phyloP scores from a whole-genome alignment of 2,113 vertebrate species.

The Mormyrus lacerda region DNA sequence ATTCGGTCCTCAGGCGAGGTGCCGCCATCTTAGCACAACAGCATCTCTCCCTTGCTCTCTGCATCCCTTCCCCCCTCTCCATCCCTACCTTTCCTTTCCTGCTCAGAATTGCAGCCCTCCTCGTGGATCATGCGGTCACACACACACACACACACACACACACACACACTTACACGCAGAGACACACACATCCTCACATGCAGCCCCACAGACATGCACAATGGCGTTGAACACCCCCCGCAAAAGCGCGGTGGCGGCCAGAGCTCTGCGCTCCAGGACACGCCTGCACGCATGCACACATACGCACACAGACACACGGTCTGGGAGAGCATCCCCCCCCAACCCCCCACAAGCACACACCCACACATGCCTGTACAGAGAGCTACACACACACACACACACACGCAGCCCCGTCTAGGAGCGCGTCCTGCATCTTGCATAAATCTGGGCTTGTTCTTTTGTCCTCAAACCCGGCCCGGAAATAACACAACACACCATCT shows the following conservation, averaged over 20 bases:
- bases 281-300: neutral
- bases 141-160: neutral
- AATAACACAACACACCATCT: neutral
- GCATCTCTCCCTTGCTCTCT: slow-evolving; percentile 33
- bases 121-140: neutral
- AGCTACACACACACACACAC: neutral
- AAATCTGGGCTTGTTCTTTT: neutral
- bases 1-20: slow-evolving; percentile 29
- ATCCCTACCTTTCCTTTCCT: slow-evolving; percentile 25
- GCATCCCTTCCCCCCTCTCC: slow-evolving; percentile 16
- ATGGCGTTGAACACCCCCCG: neutral
- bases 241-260: neutral
- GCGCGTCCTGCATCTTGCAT: neutral
- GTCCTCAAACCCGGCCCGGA: neutral
- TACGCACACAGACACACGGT: neutral
- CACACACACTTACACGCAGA: neutral
- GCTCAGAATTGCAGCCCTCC: slow-evolving; percentile 21
- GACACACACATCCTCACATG: neutral
- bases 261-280: neutral
- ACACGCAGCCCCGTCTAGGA: neutral
- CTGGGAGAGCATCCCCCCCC: neutral
- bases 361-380: too few relatives aligned
- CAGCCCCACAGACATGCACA: neutral
- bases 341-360: neutral
- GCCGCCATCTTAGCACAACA: slow-evolving; percentile 26